phyloP scores from a whole-genome alignment of 2,888 invertebrate species.

The Drosophila helvetica region DNA sequence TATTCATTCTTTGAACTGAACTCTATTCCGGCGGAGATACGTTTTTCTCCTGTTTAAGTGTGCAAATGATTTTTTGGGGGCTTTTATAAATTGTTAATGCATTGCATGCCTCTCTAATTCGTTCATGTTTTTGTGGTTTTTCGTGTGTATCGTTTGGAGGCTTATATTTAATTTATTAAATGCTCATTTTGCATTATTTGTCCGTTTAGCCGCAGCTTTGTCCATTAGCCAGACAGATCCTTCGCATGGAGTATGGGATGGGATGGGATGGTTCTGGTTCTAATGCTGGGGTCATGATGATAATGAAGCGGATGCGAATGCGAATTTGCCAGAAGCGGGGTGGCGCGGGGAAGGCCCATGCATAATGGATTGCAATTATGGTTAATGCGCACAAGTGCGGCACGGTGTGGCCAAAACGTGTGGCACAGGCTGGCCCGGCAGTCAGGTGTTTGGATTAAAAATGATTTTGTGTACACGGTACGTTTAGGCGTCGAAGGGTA shows the following conservation, averaged over 20 bases:
- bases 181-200: slow-evolving; percentile 41
- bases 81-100: neutral
- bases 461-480: slow-evolving; percentile 2
- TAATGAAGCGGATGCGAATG: slow-evolving; percentile 36
- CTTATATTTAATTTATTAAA: slow-evolving; percentile 43
- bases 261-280: neutral
- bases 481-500: neutral
- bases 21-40: neutral
- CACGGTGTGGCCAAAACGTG: neutral
- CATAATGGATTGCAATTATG: slow-evolving; percentile 51
- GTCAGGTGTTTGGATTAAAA: slow-evolving; percentile 34
- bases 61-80: too few species aligned
- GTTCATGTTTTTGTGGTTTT: slow-evolving; percentile 13
- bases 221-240: slow-evolving; percentile 21
- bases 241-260: neutral
- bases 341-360: slow-evolving; percentile 21
- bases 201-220: slow-evolving; percentile 30
- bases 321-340: neutral
- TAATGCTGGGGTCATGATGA: slow-evolving; percentile 6
- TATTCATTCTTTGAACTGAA: neutral
- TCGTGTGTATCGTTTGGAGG: slow-evolving; percentile 11
- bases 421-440: neutral
- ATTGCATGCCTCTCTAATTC: neutral
- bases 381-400: slow-evolving; percentile 34
- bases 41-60: neutral